Base-by-base conservation (phyloP, 2,113 vertebrate genomes). In the Camelus bactrianus region DNA sequence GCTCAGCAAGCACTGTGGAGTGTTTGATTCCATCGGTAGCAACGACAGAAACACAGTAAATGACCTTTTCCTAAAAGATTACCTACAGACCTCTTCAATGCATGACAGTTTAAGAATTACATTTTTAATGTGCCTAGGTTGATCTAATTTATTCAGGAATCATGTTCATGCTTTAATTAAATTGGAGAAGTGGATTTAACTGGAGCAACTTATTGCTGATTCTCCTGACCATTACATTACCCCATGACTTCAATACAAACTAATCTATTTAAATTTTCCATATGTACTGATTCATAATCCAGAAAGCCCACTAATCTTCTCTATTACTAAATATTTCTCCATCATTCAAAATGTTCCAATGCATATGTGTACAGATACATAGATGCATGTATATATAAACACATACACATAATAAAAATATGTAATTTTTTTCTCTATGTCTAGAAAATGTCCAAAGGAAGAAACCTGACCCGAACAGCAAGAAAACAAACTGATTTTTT, bases 181-280 rank as follows among this genome's bases (percentile, higher is more conserved):
- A 67, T 7, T 90, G 30, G 48, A 67, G 89, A 79, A 58, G 77
- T 8, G 35, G 52, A 48, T 38, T 65, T 81, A 69, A 79, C 32
- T 26, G 35, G 62, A 72, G 52, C 15, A 72, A 67, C 26, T 42
- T 80, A 84, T 95, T 81, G 35, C 70, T 88, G 58, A 60, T 72
- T 88, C 85, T 89, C 42, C 64, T 91, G 13, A 46, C 48, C n/a
- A 28, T 46, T 56, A 64, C 3, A 62, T 35, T 35, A 62, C 6
- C 46, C 16, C 70, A 7, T 58, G 50, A 85, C 32, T 89, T 73
- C 26, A 46, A 58, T 35, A 20, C 70, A 75, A 67, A 35, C 19
- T 60, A 73, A 94, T 42, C 67, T 79, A 30, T 30, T 67, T 65
- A 87, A 89, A 80, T 81, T 87, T 87, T 82, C 75, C 84, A 12